Evolutionary conservation across 37 sponge, comb jelly and placozoan genomes (phyloP), one percentile per base, ranked within the genome.

Genomic region (Halichondria panicea): DNA sequence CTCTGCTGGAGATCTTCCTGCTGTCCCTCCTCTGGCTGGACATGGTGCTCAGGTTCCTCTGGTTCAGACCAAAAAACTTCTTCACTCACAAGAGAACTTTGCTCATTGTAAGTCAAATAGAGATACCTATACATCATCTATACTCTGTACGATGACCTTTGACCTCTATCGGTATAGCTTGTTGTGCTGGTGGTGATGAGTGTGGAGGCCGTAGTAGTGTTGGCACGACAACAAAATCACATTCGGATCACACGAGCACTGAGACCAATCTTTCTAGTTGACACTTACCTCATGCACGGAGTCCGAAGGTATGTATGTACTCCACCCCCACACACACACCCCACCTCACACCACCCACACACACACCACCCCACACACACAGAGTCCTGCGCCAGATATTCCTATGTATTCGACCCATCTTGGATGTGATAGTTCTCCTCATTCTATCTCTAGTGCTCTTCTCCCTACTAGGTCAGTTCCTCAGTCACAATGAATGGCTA

Each of bases 391-490:
- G 79, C 13, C 83, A 86, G 55, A 91, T 91, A 36, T 55, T 91
- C 28, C 67, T 60, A 36, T 63, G 84, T 46, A 9, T 87, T 12
- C 65, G 56, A 25, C 88, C 79, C 1, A 91, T 91, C 30, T 8
- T 91, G 43, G 92, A 91, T 62, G 82, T 91, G 22, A 34, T 91
- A 21, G 21, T 87, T 28, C 54, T 91, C 2, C 71, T 82, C 36
- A 50, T 91, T 44, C 56, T 81, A 2, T 39, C 78, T 25, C 57
- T 91, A 4, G 68, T 78, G n/a, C 21, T 91, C 35, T 91, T 79
- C 38, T 57, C 92, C 41, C 46, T 91, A 4, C 41, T 82, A 36
- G 92, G 88, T 89, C 55, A 63, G 52, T 3, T 18, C 43, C 13
- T 2, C 19, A 55, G n/a, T 35, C 8, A 36, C 7, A 32, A 37